phyloP scores from a whole-genome alignment of 2,888 invertebrate genomes.

The Ophion obscuratus region DNA sequence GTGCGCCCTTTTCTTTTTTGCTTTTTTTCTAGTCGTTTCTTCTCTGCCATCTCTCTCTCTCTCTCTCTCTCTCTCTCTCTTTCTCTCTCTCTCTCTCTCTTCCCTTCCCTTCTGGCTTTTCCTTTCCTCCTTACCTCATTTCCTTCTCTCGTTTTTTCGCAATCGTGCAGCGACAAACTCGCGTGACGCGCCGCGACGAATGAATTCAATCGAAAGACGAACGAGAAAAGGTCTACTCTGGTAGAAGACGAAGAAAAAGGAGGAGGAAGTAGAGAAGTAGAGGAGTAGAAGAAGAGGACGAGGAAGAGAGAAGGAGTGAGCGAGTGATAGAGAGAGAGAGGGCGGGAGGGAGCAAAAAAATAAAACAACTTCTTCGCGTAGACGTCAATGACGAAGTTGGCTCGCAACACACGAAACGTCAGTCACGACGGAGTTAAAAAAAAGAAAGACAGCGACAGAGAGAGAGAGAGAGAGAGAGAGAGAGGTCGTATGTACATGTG shows the following conservation, averaged over 20 bases:
- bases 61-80: no score
- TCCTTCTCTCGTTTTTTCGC: not conserved
- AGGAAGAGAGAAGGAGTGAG: not conserved
- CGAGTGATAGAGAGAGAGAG: not conserved
- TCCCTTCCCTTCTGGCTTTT: not conserved
- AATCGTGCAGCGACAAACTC: conserved; percentile 38
- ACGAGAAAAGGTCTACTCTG: not conserved
- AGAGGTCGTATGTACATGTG: no score
- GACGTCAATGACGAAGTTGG: conserved; percentile 71
- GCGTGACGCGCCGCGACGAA: conserved; percentile 52
- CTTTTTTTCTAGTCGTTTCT: no score
- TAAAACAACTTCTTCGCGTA: conserved; percentile 41
- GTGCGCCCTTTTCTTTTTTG: no score
- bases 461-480: not conserved
- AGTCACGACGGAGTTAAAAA: conserved; percentile 69
- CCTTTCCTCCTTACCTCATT: not conserved
- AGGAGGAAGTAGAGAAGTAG: not conserved
- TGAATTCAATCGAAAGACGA: conserved; percentile 54
- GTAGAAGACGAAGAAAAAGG: conserved; percentile 11
- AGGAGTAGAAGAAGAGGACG: not conserved
- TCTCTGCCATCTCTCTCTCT: no score
- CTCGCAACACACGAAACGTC: conserved; percentile 75
- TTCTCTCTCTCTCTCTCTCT: no score
- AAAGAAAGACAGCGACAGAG: no score
- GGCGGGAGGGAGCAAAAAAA: conserved; percentile 17